Percentiles rank a stretch among this genome's conserved stretches.
These are phyloP conservation scores for Zaprionus davidi DNA, from an alignment of 1,140 invertebrate species.

Conservation along the genomic window DNA sequence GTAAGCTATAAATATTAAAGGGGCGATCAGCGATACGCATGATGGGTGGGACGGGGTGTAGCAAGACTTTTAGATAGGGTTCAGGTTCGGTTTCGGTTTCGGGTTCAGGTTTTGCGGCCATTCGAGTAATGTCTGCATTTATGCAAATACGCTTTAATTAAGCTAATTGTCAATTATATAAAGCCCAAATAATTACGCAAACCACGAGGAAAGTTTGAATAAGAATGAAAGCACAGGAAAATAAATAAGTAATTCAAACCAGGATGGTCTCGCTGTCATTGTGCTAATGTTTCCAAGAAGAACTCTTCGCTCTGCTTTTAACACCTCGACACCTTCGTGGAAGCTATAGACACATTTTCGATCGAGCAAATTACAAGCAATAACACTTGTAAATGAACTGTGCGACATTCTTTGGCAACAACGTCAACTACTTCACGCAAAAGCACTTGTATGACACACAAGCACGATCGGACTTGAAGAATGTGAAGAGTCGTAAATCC, in stretches of 20 bases:
- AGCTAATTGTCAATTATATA: not conserved
- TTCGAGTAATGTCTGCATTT: not conserved
- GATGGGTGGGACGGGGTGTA: not conserved
- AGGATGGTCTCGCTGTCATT: not conserved
- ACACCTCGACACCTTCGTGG: not conserved
- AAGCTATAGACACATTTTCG: not conserved
- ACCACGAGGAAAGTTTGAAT: too few relatives aligned
- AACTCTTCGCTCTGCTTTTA: not conserved
- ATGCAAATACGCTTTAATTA: not conserved
- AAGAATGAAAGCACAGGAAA: not conserved
- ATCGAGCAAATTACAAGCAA: not conserved
- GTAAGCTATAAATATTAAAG: conserved; percentile 17
- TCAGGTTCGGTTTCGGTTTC: not conserved
- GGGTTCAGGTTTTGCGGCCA: not conserved
- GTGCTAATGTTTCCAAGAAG: not conserved
- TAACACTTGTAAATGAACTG: not conserved
- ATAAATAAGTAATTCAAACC: not conserved
- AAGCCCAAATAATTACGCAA: not conserved
- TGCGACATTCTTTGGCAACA: conserved; percentile 10
- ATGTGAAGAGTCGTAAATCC: conserved; percentile 49
- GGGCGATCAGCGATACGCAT: not conserved
- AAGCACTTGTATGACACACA: not conserved
- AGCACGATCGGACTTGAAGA: conserved; percentile 39
- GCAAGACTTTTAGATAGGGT: not conserved
- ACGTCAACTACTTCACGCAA: conserved; percentile 3